A percentile compares a stretch with the other conserved stretches of the same genome.
These are phyloP conservation scores for Corapipo altera DNA, from an alignment of 2,113 vertebrate species.

Conservation along the genomic window DNA sequence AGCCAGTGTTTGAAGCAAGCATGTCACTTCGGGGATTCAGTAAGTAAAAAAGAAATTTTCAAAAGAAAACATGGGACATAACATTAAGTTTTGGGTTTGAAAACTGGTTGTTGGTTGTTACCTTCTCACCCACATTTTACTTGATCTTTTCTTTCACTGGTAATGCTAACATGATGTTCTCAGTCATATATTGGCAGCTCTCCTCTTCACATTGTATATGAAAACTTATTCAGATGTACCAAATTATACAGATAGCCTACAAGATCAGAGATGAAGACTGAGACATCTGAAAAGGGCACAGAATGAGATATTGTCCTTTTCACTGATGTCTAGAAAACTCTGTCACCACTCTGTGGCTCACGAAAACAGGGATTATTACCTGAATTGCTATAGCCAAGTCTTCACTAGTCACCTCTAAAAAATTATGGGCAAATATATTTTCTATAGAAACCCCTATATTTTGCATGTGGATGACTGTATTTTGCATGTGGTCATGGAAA, in stretches of 20 bases:
- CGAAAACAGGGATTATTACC: not conserved
- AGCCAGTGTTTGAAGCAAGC: not conserved
- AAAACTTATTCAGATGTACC: not conserved
- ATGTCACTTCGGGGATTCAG: not conserved
- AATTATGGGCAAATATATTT: not conserved
- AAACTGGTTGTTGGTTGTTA: not conserved
- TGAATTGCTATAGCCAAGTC: not conserved
- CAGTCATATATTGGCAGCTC: not conserved
- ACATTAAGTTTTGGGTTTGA: not conserved
- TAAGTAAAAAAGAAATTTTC: not conserved
- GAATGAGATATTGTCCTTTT: not conserved
- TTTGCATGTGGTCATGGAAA: not conserved
- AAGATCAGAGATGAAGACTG: not conserved
- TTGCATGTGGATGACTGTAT: not conserved
- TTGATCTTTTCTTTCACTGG: not conserved
- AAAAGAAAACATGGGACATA: not conserved
- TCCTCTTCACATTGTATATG: not conserved
- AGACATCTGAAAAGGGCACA: not conserved
- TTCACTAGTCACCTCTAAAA: not conserved
- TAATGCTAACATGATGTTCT: fast-evolving
- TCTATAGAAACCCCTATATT: not conserved
- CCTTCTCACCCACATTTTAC: not conserved
- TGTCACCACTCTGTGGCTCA: not conserved
- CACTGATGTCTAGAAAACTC: not conserved
- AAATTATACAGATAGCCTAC: not conserved